A percentile compares a stretch with the other conserved stretches of the same genome.
Conservation (phyloP, 2,797 vertebrate species). For the Sebastes nivosus region DNA sequence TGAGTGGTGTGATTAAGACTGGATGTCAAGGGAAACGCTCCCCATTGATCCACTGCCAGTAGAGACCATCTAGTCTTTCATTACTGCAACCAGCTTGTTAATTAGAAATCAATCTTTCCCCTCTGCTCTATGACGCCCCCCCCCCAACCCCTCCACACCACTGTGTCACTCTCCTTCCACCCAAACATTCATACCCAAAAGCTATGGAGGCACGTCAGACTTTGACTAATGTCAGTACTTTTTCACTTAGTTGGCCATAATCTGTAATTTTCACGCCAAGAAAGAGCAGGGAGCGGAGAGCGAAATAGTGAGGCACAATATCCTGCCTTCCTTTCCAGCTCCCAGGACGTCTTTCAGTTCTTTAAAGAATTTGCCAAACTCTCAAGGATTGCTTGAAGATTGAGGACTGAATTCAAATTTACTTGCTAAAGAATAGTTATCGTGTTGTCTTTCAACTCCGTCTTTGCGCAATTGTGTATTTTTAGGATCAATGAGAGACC, state of each 20-base stretch:
- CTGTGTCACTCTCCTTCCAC: constrained; percentile 41
- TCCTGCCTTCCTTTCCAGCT: constrained; percentile 61
- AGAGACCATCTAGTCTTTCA: constrained; percentile 72
- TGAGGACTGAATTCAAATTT: constrained; percentile 30
- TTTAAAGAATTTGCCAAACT: constrained; percentile 48
- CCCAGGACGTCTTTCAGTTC: constrained; percentile 49
- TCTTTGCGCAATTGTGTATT: constrained; percentile 12
- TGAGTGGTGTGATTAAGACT: constrained; percentile 72
- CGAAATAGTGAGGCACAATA: constrained; percentile 42
- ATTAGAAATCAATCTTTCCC: constrained; percentile 78
- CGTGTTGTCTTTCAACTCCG: constrained; percentile 5
- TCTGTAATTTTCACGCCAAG: constrained; percentile 59
- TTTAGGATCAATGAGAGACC: constrained; percentile 3
- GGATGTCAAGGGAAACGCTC: constrained; percentile 65
- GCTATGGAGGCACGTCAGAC: constrained; percentile 42
- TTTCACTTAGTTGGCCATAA: constrained; percentile 64
- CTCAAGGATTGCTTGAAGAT: constrained; percentile 15
- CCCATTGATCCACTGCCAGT: constrained; percentile 73
- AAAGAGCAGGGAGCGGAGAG: constrained; percentile 50
- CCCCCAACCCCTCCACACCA: constrained; percentile 1
- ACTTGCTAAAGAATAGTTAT: constrained; percentile 4
- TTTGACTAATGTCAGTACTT: constrained; percentile 63
- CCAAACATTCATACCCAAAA: constrained; percentile 57
- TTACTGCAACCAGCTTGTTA: constrained; percentile 74
- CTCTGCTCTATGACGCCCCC: constrained; percentile 29